A percentile compares a stretch with the other conserved stretches of the same genome.
phyloP scores from a whole-genome alignment of 1,140 invertebrate species.

The Neodiprion fabricii region DNA sequence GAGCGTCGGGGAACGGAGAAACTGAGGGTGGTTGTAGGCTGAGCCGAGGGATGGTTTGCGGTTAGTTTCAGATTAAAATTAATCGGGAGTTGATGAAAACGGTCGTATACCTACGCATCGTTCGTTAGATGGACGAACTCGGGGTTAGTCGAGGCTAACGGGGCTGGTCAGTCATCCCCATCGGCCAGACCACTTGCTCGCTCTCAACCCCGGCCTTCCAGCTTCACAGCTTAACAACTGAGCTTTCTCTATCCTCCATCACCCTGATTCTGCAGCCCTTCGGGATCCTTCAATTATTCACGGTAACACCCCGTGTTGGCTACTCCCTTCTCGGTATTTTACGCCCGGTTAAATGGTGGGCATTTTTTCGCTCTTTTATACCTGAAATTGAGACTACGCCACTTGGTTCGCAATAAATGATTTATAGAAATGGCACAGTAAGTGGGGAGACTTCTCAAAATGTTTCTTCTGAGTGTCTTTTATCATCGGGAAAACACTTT shows the following conservation, averaged over 20 bases:
- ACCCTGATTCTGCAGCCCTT: neutral
- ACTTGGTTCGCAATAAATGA: too few relatives aligned
- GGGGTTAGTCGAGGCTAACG: neutral
- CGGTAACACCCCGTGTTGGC: neutral
- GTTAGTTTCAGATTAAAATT: constrained; percentile 2
- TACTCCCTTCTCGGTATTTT: neutral
- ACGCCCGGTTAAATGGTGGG: too few relatives aligned
- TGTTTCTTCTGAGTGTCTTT: too few relatives aligned
- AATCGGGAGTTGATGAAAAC: constrained; percentile 1
- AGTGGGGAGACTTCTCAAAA: too few relatives aligned
- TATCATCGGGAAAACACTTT: too few relatives aligned
- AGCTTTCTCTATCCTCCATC: neutral
- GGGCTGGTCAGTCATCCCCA: constrained; percentile 2
- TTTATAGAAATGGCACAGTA: too few relatives aligned
- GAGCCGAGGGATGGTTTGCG: neutral
- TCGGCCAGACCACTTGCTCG: neutral
- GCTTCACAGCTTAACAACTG: neutral
- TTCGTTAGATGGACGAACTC: neutral
- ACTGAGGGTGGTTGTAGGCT: neutral
- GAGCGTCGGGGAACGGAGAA: neutral
- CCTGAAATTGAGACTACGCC: too few relatives aligned
- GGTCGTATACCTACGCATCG: neutral
- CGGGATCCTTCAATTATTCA: neutral
- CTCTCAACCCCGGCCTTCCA: neutral
- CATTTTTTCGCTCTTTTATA: too few relatives aligned